Percentiles rank a stretch among this genome's conserved stretches.
Evolutionary conservation across 2,888 invertebrate genomes (phyloP).

Genomic region (Hemistola chrysoprasaria): DNA sequence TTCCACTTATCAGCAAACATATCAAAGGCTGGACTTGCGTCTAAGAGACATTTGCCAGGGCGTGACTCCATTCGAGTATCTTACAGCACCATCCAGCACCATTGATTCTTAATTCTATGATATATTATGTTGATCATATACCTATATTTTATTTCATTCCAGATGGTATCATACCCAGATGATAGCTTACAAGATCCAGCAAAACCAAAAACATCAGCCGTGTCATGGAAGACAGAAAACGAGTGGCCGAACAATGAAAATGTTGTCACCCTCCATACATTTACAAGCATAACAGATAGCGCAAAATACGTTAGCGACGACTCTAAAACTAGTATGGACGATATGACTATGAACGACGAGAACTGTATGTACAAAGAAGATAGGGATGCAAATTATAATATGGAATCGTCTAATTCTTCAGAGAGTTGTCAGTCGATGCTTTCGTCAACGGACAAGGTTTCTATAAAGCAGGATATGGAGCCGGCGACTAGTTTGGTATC

Average conservation of each 20-base stretch:
- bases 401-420: conserved; percentile 77
- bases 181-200: conserved; percentile 71
- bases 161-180: conserved; percentile 74
- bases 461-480: conserved; percentile 60
- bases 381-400: conserved; percentile 73
- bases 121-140: no score
- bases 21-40: no score
- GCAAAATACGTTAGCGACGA: conserved; percentile 73
- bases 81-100: no score
- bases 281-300: conserved; percentile 58
- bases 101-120: no score
- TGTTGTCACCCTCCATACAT: conserved; percentile 63
- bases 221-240: conserved; percentile 68
- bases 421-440: conserved; percentile 73
- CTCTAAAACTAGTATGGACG: conserved; percentile 73
- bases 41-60: no score
- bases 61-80: no score
- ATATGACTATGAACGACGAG: conserved; percentile 72
- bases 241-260: conserved; percentile 69
- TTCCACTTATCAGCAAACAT: no score
- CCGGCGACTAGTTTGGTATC: conserved; percentile 53
- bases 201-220: conserved; percentile 72
- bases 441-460: conserved; percentile 50
- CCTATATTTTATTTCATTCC: no score
- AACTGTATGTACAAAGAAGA: conserved; percentile 75